Conservation (phyloP, 35 echinoderm and acorn worm species). For the Stichopus chloronotus region DNA sequence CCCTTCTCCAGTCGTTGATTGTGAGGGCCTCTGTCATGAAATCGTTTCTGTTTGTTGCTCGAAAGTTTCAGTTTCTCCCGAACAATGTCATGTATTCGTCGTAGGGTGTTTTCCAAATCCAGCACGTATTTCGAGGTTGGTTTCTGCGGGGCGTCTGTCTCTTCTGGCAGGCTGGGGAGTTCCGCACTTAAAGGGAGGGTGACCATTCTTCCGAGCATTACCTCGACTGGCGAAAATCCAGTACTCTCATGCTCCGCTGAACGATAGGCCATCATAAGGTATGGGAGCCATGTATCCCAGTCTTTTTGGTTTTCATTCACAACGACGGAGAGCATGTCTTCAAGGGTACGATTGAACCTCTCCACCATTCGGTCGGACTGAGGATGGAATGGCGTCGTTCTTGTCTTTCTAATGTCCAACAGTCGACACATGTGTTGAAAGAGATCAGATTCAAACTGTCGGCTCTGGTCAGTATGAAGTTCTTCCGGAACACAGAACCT, state of each 20-base stretch:
- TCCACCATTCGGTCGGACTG: constrained; percentile 55
- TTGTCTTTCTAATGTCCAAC: constrained; percentile 58
- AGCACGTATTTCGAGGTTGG: neutral
- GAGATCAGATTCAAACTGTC: constrained; percentile 61
- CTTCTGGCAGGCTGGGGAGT: neutral
- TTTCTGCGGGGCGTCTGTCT: neutral
- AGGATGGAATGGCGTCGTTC: constrained; percentile 57
- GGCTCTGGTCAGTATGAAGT: constrained; percentile 60
- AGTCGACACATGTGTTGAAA: constrained; percentile 57
- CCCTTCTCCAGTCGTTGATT: neutral
- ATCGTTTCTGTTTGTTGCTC: constrained; percentile 30
- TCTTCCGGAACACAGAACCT: constrained; percentile 9
- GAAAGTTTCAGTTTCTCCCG: neutral
- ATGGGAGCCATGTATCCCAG: neutral
- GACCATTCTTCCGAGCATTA: neutral
- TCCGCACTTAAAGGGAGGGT: neutral
- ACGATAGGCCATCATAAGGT: neutral
- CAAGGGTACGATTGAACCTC: constrained; percentile 54
- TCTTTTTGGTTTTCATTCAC: constrained; percentile 41
- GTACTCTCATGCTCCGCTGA: neutral
- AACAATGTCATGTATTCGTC: neutral
- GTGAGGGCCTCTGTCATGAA: constrained; percentile 43
- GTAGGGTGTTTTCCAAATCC: neutral
- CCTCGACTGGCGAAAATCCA: neutral
- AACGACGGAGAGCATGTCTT: neutral